Percentiles rank a stretch among this genome's conserved stretches.
Conservation (phyloP, 2,113 vertebrate genomes). For the Sigmodon hispidus region DNA sequence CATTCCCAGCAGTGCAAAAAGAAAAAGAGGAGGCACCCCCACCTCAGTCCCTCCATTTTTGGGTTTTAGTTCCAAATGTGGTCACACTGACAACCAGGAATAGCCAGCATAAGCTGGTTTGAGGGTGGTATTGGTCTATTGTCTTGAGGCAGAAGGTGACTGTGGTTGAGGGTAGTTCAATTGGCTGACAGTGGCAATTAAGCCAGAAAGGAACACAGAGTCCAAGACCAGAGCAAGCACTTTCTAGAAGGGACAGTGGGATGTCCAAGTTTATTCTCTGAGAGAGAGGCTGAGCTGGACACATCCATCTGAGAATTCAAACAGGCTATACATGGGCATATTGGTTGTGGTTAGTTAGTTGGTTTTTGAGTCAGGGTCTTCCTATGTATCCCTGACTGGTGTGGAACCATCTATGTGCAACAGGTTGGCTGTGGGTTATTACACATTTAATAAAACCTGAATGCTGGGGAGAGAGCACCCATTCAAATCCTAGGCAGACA, state of each 20-base stretch:
- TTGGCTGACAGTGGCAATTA: not conserved
- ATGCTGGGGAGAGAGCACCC: too few relatives aligned
- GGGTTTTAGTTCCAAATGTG: not conserved
- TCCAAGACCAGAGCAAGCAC: not conserved
- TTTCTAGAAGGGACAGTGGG: accelerated
- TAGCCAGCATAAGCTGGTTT: not conserved
- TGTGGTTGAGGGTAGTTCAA: not conserved
- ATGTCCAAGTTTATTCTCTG: accelerated
- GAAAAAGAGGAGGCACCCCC: not conserved
- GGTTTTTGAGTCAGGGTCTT: not conserved
- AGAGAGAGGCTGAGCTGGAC: not conserved
- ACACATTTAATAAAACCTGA: too few relatives aligned
- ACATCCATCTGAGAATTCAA: not conserved
- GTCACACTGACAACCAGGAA: not conserved
- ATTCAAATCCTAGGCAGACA: too few relatives aligned
- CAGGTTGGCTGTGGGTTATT: not conserved
- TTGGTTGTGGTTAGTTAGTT: not conserved
- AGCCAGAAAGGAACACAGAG: not conserved
- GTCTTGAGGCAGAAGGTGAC: not conserved
- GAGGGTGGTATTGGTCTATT: not conserved
- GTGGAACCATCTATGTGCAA: not conserved
- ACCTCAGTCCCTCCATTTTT: not conserved
- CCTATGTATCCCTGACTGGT: not conserved
- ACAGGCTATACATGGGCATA: not conserved
- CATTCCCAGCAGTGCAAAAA: not conserved